Base-by-base conservation (phyloP, 1,140 invertebrate genomes). In the Hypsibius dujardini region DNA sequence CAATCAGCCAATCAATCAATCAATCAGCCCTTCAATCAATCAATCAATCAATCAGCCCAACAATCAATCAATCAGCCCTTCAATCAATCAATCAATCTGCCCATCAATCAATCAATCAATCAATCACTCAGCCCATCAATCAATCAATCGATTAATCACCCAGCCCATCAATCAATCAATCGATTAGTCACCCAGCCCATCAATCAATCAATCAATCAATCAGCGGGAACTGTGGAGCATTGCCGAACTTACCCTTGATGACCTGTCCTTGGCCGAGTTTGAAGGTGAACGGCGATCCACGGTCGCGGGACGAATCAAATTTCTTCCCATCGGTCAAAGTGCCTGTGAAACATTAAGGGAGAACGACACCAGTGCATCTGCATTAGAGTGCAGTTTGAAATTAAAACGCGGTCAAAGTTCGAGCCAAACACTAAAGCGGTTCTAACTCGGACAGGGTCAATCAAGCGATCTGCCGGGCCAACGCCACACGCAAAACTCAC, bases 271-370 rank as follows among this genome's bases (percentile, higher is more conserved):
- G 87, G 73, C 92, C 92, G 77, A 95, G 89, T 79, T 84, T 87
- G 81, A 96, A 95, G 80, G 92, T 93, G 82, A 96, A 95, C 47
- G 92, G 92, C 75, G 86, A 84, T 70, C 89, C 90, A 74, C 92
- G 87, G 79, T 92, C 90, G 73, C 91, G 87, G 46, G 91, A 94
- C 2, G 90, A 94, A 77, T 95, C 92, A 76, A 95, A 93, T 81
- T 92, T 91, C 75, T 84, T 85, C n/a, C 90, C 90, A 82, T 91
- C 86, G 73, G 84, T 80, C 74, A 93, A 82, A 1, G 88, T 92
- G 73, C 81, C 84, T 85, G 47, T 50, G 73, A 75, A 40, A 71
- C 72, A 46, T 15, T 7, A 67, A 67, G 42, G 50, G 50, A 56
- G 50, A 12, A 56, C 45, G 28, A 46, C 71, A 28, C 15, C 28